A percentile compares a stretch with the other conserved stretches of the same genome.
phyloP scores from a whole-genome alignment of 2,888 invertebrate genomes.

The Eupithecia dodoneata region DNA sequence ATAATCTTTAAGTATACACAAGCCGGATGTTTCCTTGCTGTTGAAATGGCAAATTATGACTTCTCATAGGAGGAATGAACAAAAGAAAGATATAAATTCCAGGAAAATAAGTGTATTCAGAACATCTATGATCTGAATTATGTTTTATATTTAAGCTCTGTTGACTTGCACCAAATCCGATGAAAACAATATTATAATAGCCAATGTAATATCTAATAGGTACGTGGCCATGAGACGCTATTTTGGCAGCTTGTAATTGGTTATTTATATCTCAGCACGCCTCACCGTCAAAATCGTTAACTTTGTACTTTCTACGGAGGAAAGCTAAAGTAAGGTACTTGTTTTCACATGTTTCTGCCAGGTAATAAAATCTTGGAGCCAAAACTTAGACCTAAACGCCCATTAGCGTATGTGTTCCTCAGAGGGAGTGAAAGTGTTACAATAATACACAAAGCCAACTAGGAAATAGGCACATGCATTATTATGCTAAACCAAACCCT shows the following conservation, averaged over 20 bases:
- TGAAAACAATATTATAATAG: neutral
- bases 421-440: constrained; percentile 8
- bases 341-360: neutral
- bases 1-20: neutral
- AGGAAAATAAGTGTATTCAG: neutral
- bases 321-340: neutral
- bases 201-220: neutral
- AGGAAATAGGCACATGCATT: constrained; percentile 8
- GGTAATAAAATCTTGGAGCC: neutral
- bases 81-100: neutral
- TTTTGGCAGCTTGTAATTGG: neutral
- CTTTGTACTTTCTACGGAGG: neutral
- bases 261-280: neutral
- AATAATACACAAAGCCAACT: neutral
- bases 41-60: neutral
- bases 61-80: too few species aligned
- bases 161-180: neutral
- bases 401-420: neutral
- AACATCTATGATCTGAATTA: neutral
- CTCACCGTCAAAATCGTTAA: neutral
- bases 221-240: neutral
- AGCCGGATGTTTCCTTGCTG: neutral
- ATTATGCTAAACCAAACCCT: constrained; percentile 22
- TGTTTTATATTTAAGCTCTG: neutral
- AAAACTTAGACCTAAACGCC: neutral